Conservation (phyloP, 2,888 invertebrate genomes). For the Steinernema scapterisci region DNA sequence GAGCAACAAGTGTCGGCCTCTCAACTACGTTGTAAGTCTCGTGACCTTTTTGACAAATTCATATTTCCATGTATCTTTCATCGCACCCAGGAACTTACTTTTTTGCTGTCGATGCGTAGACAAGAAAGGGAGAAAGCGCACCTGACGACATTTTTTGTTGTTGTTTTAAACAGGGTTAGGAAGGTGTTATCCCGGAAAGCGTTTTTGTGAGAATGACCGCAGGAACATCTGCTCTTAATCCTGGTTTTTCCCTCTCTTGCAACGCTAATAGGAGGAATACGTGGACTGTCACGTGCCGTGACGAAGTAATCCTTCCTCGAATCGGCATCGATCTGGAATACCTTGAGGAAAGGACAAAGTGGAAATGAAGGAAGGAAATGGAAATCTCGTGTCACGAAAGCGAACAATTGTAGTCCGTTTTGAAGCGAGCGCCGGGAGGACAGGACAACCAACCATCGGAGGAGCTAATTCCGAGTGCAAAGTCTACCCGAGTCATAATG, state of each 20-base stretch:
- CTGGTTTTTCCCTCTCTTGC: not conserved
- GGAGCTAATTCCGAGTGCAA: constrained; percentile 24
- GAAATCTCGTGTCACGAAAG: constrained; percentile 2
- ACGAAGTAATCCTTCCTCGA: not conserved
- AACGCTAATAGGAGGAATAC: not conserved
- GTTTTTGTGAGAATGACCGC: no score
- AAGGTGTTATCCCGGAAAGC: no score
- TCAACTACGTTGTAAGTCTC: no score
- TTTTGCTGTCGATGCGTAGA: no score
- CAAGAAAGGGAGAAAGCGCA: no score
- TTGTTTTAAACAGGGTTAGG: no score
- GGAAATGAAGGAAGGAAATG: not conserved
- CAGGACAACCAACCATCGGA: not conserved
- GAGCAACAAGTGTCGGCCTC: not conserved
- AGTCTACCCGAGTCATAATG: not conserved
- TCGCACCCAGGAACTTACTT: no score
- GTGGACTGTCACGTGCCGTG: constrained; percentile 2
- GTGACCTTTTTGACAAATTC: no score
- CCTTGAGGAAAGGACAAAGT: constrained; percentile 2
- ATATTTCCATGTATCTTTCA: no score
- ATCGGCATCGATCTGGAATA: constrained; percentile 22
- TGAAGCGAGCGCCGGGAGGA: no score
- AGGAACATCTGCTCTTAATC: not conserved
- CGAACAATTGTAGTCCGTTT: constrained; percentile 16
- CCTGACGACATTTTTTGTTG: no score